Evolutionary conservation across 1,140 invertebrate species (phyloP).

Genomic region (Lepidostoma basale): DNA sequence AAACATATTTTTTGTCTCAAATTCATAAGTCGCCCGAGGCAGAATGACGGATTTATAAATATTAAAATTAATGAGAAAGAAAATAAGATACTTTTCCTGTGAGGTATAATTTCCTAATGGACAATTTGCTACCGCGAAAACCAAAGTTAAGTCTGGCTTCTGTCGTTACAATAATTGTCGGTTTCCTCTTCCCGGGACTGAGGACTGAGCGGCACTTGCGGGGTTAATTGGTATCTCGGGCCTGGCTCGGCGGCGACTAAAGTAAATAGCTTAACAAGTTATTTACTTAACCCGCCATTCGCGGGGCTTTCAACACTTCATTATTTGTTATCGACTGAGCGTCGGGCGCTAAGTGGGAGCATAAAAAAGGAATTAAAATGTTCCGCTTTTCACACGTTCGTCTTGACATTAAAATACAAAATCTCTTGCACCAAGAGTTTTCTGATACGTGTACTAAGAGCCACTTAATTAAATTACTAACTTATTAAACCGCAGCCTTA

Average conservation of each 20-base stretch:
- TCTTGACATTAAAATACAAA: too few relatives aligned
- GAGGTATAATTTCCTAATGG: constrained; percentile 13
- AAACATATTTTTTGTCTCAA: not conserved
- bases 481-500: too few relatives aligned
- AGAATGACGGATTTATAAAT: not conserved
- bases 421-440: too few relatives aligned
- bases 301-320: constrained; percentile 10
- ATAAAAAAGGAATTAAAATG: not conserved
- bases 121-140: constrained; percentile 13
- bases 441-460: too few relatives aligned
- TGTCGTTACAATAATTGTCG: constrained; percentile 35
- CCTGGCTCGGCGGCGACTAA: constrained; percentile 3
- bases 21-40: not conserved
- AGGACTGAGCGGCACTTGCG: constrained; percentile 15
- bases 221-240: constrained; percentile 34
- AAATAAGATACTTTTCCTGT: constrained; percentile 24
- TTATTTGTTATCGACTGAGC: constrained; percentile 25
- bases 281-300: constrained; percentile 9
- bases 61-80: constrained; percentile 23
- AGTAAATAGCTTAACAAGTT: constrained; percentile 22
- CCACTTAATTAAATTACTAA: too few relatives aligned
- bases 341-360: not conserved
- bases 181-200: constrained; percentile 29
- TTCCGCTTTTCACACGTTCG: too few relatives aligned
- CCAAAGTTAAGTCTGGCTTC: constrained; percentile 8